These are phyloP conservation scores for Seriola quinqueradiata DNA, from an alignment of 2,113 vertebrate genomes.

Conservation along the genomic window DNA sequence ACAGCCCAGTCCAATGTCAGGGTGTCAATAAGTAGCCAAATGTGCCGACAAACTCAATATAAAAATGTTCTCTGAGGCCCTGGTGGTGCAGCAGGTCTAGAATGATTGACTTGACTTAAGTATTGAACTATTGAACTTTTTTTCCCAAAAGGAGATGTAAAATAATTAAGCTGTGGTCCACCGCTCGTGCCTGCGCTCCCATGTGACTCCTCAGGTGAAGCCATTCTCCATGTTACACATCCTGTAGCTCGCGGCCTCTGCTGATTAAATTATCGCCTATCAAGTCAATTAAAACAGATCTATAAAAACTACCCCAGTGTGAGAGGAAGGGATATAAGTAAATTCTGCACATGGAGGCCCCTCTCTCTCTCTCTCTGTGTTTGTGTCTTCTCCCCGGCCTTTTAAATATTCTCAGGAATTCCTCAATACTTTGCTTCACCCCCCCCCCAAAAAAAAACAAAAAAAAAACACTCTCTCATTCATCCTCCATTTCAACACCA, in stretches of 20 bases:
- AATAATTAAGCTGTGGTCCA: conserved; percentile 63
- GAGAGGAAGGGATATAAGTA: background rate
- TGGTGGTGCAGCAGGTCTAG: conserved; percentile 22
- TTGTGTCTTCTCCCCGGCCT: background rate
- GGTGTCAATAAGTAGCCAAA: conserved; percentile 54
- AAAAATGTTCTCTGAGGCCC: conserved; percentile 22
- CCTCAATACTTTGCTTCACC: background rate
- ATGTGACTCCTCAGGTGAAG: conserved; percentile 39
- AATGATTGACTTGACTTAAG: conserved; percentile 56
- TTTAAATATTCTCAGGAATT: background rate
- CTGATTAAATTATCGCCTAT: conserved; percentile 39
- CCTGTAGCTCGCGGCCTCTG: background rate
- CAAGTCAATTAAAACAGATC: conserved; percentile 41
- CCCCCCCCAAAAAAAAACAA: too few relatives aligned
- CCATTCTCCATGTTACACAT: conserved; percentile 33
- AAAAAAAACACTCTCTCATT: conserved; percentile 11
- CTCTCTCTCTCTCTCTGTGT: background rate
- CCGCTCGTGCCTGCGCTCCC: conserved; percentile 40
- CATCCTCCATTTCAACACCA: conserved; percentile 21
- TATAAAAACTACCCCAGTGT: background rate
- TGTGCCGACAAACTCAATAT: conserved; percentile 53
- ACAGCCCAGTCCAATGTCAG: conserved; percentile 40
- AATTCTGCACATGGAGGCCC: background rate
- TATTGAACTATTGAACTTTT: conserved; percentile 62
- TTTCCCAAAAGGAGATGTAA: conserved; percentile 42